Evolutionary conservation across 2,797 vertebrate species (phyloP), one percentile per base, ranked within the genome.

Genomic region (Ptychadena robeensis): DNA sequence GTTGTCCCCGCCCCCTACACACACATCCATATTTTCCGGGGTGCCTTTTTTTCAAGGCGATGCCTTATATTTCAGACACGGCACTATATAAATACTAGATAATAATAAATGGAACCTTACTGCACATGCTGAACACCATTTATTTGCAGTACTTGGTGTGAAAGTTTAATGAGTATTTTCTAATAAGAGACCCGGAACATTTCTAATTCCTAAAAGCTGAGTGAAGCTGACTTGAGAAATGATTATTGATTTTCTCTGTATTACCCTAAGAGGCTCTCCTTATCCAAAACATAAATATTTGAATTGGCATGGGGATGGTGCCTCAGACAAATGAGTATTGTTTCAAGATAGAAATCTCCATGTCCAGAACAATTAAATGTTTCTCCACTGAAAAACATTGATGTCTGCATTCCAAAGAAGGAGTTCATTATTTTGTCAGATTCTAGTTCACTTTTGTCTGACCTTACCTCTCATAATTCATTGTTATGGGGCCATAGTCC

Each of bases 391-490:
- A 63, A n/a, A 71, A 72, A 80, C 44, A 53, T 80, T 69, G 14
- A n/a, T 72, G 79, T 80, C 79, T 80, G 79, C 59, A 64, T 80
- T 80, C 79, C 79, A 44, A 28, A 44, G 68, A 59, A 64, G 59
- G 48, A 37, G 28, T 77, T 79, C 48, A 68, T 68, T 78, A 57
- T 65, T 53, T 25, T 28, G 65, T 57, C 14, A 32, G 37, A 25
- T 44, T 28, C 38, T 30, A 10, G 65, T 78, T 78, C 44, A 67
- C 12, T 59, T 69, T 32, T 67, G 27, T 79, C 32, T 79, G 76
- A 66, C 65, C 1, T 9, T 5, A n/a, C 18, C 31, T 11, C 28
- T 59, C 37, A 57, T 59, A 57, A 68, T 44, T 79, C 65, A 35
- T 79, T 22, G 1, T 48, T 53, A 53, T 53, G 44, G 18, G 1